These are phyloP conservation scores for Nesogale talazaci DNA, from an alignment of 2,113 vertebrate species.

Conservation along the genomic window DNA sequence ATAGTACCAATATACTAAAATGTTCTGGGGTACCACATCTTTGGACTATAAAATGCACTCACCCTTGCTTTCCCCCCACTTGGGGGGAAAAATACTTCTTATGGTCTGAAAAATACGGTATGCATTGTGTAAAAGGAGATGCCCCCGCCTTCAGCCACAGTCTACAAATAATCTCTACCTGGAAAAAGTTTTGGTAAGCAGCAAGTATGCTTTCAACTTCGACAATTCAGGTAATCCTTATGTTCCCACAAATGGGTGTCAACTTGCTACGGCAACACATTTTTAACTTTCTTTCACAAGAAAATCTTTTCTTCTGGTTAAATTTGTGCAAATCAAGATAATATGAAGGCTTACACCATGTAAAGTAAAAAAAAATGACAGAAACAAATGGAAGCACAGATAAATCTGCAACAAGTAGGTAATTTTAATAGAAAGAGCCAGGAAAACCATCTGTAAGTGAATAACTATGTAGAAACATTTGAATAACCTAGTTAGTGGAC, in stretches of 20 bases:
- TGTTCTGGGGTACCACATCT: no score
- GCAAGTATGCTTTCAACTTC: background rate
- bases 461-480: background rate
- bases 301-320: background rate
- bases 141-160: background rate
- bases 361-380: background rate
- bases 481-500: background rate
- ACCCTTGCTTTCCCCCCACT: no score
- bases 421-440: background rate
- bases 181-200: slow-evolving; percentile 27
- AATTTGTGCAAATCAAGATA: slow-evolving; percentile 5
- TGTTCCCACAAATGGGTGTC: background rate
- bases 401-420: background rate
- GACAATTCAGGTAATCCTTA: background rate
- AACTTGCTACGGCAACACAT: background rate
- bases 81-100: no score
- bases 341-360: background rate
- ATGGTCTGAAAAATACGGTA: no score
- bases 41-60: no score
- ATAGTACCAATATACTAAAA: no score
- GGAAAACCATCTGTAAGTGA: background rate
- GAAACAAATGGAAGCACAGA: background rate
- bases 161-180: background rate
- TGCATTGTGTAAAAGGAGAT: background rate
- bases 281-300: slow-evolving; percentile 27